A percentile compares a stretch with the other conserved stretches of the same genome.
Evolutionary conservation across 2,113 vertebrate species (phyloP).

Genomic region (Ellobius talpinus): DNA sequence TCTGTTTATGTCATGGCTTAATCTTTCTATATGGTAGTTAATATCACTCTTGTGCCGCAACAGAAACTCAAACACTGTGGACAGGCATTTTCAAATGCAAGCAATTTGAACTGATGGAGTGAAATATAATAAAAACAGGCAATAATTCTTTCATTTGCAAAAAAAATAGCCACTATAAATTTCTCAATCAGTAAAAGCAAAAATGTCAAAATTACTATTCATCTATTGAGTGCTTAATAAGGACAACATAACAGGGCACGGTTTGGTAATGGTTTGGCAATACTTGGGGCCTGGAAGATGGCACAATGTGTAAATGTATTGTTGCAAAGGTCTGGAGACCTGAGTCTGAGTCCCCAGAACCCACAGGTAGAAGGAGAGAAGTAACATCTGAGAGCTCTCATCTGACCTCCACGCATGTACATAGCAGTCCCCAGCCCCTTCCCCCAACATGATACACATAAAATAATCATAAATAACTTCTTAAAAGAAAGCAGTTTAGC

Average conservation of each 20-base stretch:
- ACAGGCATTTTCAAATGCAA: neutral
- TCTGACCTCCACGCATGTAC: neutral
- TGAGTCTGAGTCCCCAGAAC: neutral
- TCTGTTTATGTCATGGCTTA: neutral
- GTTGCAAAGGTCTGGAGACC: neutral
- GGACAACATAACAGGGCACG: neutral
- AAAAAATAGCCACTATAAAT: neutral
- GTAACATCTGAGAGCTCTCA: no score
- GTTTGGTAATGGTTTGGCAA: no score
- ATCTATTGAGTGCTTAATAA: conserved; percentile 4
- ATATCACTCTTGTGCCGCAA: neutral
- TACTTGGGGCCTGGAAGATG: neutral
- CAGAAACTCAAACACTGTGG: neutral
- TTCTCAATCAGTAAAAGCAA: conserved; percentile 18
- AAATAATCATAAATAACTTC: no score
- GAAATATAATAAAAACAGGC: conserved; percentile 11
- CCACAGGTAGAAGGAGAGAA: neutral
- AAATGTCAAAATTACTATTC: conserved; percentile 20
- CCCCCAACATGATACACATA: neutral
- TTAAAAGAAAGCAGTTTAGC: neutral
- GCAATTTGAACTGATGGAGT: neutral
- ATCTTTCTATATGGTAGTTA: neutral
- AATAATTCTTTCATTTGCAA: neutral
- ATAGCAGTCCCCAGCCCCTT: no score
- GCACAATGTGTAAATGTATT: neutral